These are phyloP conservation scores for Octodon degus DNA, from an alignment of 2,113 vertebrate species.

Conservation along the genomic window DNA sequence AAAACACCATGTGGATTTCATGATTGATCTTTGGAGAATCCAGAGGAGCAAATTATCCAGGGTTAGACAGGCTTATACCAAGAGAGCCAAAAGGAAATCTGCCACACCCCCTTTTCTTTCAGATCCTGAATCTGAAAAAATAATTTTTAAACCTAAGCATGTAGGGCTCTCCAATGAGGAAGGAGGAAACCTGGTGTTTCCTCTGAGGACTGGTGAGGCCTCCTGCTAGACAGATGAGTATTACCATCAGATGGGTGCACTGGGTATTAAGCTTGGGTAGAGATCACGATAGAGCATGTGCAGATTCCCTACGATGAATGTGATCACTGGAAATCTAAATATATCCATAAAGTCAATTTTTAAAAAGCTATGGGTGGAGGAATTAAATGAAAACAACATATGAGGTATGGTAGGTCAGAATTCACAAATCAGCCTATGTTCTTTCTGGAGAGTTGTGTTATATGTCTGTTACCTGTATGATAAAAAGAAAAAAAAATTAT, in stretches of 20 bases:
- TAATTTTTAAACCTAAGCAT: not conserved
- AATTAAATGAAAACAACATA: not conserved
- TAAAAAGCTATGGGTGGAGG: not conserved
- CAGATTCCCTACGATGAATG: not conserved
- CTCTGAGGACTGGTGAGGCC: not conserved
- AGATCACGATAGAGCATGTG: not conserved
- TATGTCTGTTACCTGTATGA: not conserved
- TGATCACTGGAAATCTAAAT: not conserved
- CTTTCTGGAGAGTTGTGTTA: slow-evolving; percentile 15
- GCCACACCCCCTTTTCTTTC: not conserved
- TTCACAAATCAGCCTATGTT: not conserved
- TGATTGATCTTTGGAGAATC: slow-evolving; percentile 32
- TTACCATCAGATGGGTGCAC: not conserved
- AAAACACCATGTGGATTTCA: not conserved
- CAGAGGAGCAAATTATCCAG: not conserved
- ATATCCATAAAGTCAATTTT: not conserved
- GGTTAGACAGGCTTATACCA: not conserved
- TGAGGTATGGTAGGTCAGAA: not conserved
- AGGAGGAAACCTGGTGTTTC: not conserved
- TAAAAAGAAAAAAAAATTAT: not conserved
- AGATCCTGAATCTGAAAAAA: not conserved
- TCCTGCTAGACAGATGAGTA: not conserved
- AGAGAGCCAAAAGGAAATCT: not conserved
- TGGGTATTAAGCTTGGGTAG: not conserved
- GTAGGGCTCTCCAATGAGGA: not conserved